Evolutionary conservation across 2,113 vertebrate species (phyloP).

Genomic region (Lepus timidus): DNA sequence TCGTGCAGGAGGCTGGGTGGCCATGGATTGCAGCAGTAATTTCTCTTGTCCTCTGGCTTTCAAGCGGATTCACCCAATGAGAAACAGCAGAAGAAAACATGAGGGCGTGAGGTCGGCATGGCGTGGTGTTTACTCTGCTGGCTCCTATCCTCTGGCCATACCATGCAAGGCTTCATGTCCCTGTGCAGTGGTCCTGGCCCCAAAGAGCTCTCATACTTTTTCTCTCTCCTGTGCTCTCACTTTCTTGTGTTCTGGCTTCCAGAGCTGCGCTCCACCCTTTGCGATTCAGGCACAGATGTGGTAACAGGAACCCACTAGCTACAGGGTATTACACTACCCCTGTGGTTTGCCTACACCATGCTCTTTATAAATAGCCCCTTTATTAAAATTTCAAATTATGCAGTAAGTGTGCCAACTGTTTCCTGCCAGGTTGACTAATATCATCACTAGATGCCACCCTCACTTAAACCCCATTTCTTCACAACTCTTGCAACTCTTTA

Average conservation of each 20-base stretch:
- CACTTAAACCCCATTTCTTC: slow-evolving; percentile 48
- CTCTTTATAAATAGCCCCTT: slow-evolving; percentile 40
- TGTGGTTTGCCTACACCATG: neutral
- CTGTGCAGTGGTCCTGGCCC: neutral
- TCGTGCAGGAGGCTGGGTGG: neutral
- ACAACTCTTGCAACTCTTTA: neutral
- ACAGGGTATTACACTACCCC: neutral
- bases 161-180: neutral
- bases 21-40: no score
- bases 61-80: neutral
- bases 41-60: neutral
- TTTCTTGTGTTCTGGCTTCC: neutral
- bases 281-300: neutral
- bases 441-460: slow-evolving; percentile 7
- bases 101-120: neutral
- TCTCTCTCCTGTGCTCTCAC: neutral
- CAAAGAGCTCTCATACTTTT: accelerated
- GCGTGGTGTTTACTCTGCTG: neutral
- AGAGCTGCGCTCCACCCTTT: neutral
- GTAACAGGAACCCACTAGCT: neutral
- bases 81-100: neutral
- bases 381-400: slow-evolving; percentile 56
- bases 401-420: neutral
- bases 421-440: slow-evolving; percentile 53
- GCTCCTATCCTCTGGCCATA: neutral